Conservation (phyloP, 2,113 vertebrate species). For the Collichthys lucidus region DNA sequence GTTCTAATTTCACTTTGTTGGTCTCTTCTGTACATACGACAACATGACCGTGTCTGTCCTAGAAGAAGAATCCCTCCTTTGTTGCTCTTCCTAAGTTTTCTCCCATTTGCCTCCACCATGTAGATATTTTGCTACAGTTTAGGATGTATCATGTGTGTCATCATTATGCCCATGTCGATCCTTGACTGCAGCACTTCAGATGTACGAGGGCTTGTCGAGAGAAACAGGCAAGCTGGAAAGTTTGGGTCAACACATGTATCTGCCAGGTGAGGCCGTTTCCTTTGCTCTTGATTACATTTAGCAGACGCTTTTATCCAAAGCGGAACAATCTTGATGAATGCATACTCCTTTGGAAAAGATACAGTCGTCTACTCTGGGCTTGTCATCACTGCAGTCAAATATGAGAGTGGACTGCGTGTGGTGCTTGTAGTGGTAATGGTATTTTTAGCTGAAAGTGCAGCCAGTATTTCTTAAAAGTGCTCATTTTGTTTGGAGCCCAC, state of each 20-base stretch:
- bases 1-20: neutral
- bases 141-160: neutral
- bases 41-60: neutral
- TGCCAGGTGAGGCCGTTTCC: slow-evolving; percentile 86
- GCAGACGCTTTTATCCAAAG: no score
- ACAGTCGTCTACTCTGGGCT: neutral
- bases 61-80: neutral
- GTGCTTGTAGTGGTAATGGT: neutral
- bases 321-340: no score
- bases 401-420: neutral
- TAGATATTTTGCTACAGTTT: neutral
- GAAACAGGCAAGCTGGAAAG: slow-evolving; percentile 83
- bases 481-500: neutral
- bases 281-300: neutral
- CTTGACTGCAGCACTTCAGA: slow-evolving; percentile 89
- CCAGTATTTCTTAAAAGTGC: slow-evolving; percentile 18
- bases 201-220: slow-evolving; percentile 87
- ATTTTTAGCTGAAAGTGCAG: neutral
- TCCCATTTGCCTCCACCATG: neutral
- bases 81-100: neutral
- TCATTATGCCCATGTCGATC: slow-evolving; percentile 35
- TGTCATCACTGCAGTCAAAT: neutral
- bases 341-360: neutral
- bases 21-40: neutral
- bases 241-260: slow-evolving; percentile 89